A percentile compares a stretch with the other conserved stretches of the same genome.
These are phyloP conservation scores for Amblyopsis hoosieri DNA, from an alignment of 2,797 vertebrate species.

Conservation along the genomic window DNA sequence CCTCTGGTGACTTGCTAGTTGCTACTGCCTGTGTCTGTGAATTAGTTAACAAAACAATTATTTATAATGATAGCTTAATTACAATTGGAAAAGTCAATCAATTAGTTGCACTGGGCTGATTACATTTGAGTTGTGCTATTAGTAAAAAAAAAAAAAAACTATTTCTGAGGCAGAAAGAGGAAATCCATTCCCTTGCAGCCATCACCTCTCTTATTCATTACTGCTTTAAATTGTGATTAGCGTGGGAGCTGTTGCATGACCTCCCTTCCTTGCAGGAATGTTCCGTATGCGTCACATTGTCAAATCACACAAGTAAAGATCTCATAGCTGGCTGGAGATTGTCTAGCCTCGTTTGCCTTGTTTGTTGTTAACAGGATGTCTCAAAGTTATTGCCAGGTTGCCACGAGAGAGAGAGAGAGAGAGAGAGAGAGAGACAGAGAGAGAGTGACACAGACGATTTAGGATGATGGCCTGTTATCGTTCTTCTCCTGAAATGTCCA, in stretches of 20 bases:
- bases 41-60: conserved; percentile 45
- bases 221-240: background rate
- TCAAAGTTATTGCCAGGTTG: too few species aligned
- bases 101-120: conserved; percentile 7
- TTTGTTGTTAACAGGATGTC: too few species aligned
- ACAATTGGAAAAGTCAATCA: conserved; percentile 33
- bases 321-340: too few species aligned
- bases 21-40: conserved; percentile 29
- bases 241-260: background rate
- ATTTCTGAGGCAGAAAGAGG: background rate
- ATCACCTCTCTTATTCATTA: background rate
- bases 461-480: too few species aligned
- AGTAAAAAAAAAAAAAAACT: background rate
- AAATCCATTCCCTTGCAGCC: background rate
- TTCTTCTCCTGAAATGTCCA: too few species aligned
- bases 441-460: too few species aligned
- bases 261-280: background rate
- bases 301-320: too few species aligned
- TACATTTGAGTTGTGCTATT: conserved; percentile 29
- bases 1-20: background rate
- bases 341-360: too few species aligned
- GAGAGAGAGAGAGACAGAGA: too few species aligned
- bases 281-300: background rate
- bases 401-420: too few species aligned
- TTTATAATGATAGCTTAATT: conserved; percentile 43